Base-by-base conservation (phyloP, 2,113 vertebrate genomes). In the Xyliphius kryptos region DNA sequence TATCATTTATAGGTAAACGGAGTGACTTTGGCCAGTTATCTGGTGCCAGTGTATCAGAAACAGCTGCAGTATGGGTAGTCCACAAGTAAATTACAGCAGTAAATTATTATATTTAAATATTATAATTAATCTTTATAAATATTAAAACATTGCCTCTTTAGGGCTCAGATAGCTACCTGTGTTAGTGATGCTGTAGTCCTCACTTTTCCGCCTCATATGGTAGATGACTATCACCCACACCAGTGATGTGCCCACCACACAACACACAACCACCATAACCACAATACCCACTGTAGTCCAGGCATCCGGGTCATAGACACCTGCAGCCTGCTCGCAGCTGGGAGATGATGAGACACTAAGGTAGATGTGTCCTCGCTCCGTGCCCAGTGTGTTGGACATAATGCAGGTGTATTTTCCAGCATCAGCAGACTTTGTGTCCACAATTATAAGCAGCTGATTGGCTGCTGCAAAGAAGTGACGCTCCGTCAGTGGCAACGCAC, bases 181-280 rank as follows among this genome's bases (percentile, higher is more conserved):
- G 81, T 97, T 97, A 74, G 93, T 94, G 54, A 97, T 89, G 70
- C 95, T 98, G 80, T 94, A 97, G 73, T 95, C 94, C 63, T 97
- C 96, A 0, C 66, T 73, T 6, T 86, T 93, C 52, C 90, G 90
- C 57, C 91, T 86, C 2, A 95, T 98, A 86, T 99, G 96, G 84
- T 99, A 99, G 66, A 99, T 99, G 80, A 99, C 96, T 75, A 97
- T 88, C 80, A 99, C 96, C 95, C 96, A 99, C 54, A 98, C 93
- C 16, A 99, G 88, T 0, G 96, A 99, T 2, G 96, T 98, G 76
- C 94, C 96, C 72, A 99, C 96, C 77, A 99, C 96, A 36, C 96
- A 99, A 86, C 96, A 99, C 50, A 99, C 96, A 78, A 99, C 94
- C 0, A 91, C 95, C 72, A 99, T 98, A 80, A 99, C 93, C 62